These are phyloP conservation scores for Lates japonicus DNA, from an alignment of 2,797 vertebrate genomes.

Conservation along the genomic window DNA sequence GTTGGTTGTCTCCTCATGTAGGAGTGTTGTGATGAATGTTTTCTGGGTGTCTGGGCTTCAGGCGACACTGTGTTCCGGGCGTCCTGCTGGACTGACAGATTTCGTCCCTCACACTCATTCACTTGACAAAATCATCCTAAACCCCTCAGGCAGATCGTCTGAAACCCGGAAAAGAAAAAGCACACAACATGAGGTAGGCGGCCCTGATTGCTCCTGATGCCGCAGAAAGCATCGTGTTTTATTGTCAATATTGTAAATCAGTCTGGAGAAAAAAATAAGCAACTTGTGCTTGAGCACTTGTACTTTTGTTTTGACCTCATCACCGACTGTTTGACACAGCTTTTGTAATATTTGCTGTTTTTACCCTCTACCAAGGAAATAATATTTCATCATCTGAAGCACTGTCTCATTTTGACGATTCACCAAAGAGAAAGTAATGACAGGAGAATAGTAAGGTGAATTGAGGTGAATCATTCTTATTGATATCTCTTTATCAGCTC, in stretches of 20 bases:
- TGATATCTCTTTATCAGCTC: neutral
- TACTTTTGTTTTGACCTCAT: neutral
- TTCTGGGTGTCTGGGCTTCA: conserved; percentile 10
- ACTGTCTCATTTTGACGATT: neutral
- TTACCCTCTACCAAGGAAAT: neutral
- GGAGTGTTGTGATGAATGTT: conserved; percentile 12
- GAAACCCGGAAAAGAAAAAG: neutral
- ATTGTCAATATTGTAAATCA: neutral
- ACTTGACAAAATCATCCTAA: conserved; percentile 53
- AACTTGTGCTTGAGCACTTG: too few relatives aligned
- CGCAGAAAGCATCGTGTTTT: neutral
- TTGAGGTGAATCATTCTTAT: neutral
- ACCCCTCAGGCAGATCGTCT: conserved; percentile 5
- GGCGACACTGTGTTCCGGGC: conserved; percentile 4
- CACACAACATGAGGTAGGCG: neutral
- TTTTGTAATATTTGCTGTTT: conserved; percentile 1
- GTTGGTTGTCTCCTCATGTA: conserved; percentile 21
- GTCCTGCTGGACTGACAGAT: conserved; percentile 44
- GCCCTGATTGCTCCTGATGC: neutral
- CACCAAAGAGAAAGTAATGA: neutral
- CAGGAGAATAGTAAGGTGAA: neutral
- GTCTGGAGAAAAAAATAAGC: rapidly evolving
- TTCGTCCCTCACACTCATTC: conserved; percentile 41
- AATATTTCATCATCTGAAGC: conserved; percentile 14
- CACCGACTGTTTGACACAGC: neutral